Evolutionary conservation across 2,888 invertebrate genomes (phyloP).

Genomic region (Phoenoteleia sp.): DNA sequence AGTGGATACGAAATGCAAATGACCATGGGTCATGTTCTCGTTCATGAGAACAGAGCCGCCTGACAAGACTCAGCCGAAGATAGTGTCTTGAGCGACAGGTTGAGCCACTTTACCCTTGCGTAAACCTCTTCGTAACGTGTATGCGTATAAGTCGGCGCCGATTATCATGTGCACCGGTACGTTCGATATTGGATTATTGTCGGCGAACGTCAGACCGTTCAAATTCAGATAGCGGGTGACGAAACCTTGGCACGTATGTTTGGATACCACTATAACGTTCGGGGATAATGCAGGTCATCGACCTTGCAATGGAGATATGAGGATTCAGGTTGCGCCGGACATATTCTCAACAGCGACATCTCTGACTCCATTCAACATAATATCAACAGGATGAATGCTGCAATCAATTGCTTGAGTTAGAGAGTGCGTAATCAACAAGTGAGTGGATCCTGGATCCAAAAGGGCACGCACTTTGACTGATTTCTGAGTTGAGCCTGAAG

Average conservation of each 20-base stretch:
- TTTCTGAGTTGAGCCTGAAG: too few species aligned
- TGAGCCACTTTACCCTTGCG: too few species aligned
- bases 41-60: too few species aligned
- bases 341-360: not conserved
- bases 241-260: not conserved
- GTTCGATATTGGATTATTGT: not conserved
- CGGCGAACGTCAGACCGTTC: not conserved
- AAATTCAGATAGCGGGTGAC: not conserved
- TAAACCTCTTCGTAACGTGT: too few species aligned
- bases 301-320: not conserved
- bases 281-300: not conserved
- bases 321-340: not conserved
- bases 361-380: not conserved
- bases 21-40: too few species aligned
- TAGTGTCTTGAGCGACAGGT: too few species aligned
- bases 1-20: too few species aligned
- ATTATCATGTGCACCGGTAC: too few species aligned
- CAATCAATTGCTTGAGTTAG: not conserved
- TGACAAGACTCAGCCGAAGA: too few species aligned
- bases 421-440: not conserved
- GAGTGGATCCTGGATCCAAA: constrained; percentile 2
- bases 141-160: too few species aligned
- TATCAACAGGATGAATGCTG: not conserved
- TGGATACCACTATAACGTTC: not conserved
- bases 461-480: not conserved